These are phyloP conservation scores for Drosophila triauraria DNA, from an alignment of 1,140 invertebrate genomes.

Conservation along the genomic window DNA sequence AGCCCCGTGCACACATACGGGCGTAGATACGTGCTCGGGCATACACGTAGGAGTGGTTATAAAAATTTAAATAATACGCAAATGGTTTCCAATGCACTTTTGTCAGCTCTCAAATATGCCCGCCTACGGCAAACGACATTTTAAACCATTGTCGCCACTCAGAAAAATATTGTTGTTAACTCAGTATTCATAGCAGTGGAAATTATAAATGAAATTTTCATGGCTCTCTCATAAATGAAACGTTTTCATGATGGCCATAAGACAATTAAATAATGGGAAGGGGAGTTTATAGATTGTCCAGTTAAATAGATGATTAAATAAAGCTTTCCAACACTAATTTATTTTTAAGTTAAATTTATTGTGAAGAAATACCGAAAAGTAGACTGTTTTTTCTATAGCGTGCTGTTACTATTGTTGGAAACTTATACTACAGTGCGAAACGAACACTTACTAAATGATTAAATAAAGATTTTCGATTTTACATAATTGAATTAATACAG, in stretches of 20 bases:
- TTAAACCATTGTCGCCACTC: neutral
- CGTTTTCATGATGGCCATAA: too few relatives aligned
- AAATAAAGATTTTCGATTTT: too few relatives aligned
- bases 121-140: neutral
- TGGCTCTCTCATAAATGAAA: neutral
- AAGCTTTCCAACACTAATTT: too few relatives aligned
- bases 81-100: conserved; percentile 44
- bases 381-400: too few relatives aligned
- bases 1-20: conserved; percentile 22
- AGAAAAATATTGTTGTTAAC: conserved; percentile 2
- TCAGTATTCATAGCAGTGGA: neutral
- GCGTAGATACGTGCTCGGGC: conserved; percentile 32
- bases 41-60: conserved; percentile 14
- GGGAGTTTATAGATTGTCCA: too few relatives aligned
- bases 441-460: too few relatives aligned
- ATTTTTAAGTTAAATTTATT: too few relatives aligned
- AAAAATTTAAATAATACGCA: conserved; percentile 42
- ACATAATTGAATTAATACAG: too few relatives aligned
- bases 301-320: neutral
- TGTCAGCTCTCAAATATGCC: neutral
- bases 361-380: too few relatives aligned
- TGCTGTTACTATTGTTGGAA: too few relatives aligned
- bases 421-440: too few relatives aligned
- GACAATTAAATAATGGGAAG: neutral
- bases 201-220: too few relatives aligned